Percentiles rank a stretch among this genome's conserved stretches.
Evolutionary conservation across 1,140 invertebrate species (phyloP).

Genomic region (Drosophila nannoptera): DNA sequence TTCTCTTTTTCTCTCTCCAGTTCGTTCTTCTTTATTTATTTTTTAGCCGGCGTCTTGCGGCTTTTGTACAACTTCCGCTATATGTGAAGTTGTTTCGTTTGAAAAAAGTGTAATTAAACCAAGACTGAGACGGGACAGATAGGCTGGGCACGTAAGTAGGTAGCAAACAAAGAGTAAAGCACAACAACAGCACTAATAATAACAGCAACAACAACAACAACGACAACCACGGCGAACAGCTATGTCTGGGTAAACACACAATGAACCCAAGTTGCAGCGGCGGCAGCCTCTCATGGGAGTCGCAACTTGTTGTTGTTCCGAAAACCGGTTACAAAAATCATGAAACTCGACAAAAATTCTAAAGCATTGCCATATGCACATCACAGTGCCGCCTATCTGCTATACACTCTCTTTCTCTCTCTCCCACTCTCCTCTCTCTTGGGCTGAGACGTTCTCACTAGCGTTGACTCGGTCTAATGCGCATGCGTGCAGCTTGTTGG

Average conservation of each 20-base stretch:
- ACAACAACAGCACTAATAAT: constrained; percentile 20
- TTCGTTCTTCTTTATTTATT: constrained; percentile 21
- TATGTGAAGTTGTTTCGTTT: constrained; percentile 55
- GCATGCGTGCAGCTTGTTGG: constrained; percentile 70
- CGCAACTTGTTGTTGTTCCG: constrained; percentile 49
- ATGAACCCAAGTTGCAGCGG: constrained; percentile 43
- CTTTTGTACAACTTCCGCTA: constrained; percentile 75
- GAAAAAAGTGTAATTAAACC: constrained; percentile 70
- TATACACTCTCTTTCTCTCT: constrained; percentile 11
- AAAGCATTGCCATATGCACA: constrained; percentile 51
- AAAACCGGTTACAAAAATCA: constrained; percentile 72
- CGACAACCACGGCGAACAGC: constrained; percentile 26
- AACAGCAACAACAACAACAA: constrained; percentile 27
- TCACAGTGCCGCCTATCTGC: constrained; percentile 37
- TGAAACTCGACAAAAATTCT: constrained; percentile 66
- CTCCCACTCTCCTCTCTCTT: not conserved
- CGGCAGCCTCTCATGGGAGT: constrained; percentile 60
- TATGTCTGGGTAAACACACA: constrained; percentile 44
- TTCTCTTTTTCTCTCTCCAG: constrained; percentile 24
- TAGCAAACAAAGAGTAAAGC: constrained; percentile 51
- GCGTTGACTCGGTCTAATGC: constrained; percentile 17
- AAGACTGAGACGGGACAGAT: constrained; percentile 30
- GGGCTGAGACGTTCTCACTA: too few relatives aligned
- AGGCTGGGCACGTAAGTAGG: constrained; percentile 17
- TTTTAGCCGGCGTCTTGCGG: constrained; percentile 60